phyloP scores from a whole-genome alignment of 1,140 invertebrate genomes.

The Penaeus vannamei region DNA sequence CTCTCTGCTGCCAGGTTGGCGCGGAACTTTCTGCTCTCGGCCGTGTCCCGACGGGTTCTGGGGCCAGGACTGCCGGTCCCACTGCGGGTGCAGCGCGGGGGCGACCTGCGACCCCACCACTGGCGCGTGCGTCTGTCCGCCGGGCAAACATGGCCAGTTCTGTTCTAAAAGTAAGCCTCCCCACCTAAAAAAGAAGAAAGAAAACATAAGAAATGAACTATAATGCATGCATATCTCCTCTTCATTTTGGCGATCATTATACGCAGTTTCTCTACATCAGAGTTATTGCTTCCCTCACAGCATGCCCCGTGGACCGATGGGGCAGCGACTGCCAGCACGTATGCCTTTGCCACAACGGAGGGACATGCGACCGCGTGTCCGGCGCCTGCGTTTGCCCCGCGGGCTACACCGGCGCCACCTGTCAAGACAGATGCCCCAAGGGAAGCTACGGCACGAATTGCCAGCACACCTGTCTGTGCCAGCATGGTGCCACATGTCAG shows the following conservation, averaged over 20 bases:
- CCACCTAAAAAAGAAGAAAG: too few relatives aligned
- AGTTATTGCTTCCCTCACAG: constrained; percentile 68
- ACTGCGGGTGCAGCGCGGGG: constrained; percentile 80
- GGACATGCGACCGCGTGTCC: constrained; percentile 81
- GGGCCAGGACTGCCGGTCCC: constrained; percentile 81
- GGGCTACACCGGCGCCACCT: constrained; percentile 86
- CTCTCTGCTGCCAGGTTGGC: constrained; percentile 83
- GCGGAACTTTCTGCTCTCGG: constrained; percentile 79
- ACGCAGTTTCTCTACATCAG: constrained; percentile 79
- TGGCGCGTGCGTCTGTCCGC: constrained; percentile 84
- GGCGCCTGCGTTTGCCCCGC: constrained; percentile 86
- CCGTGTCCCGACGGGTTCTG: constrained; percentile 84
- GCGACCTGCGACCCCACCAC: constrained; percentile 82
- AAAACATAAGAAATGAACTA: too few relatives aligned
- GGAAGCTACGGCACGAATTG: constrained; percentile 88
- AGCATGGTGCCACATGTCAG: constrained; percentile 74
- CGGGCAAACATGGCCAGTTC: constrained; percentile 83
- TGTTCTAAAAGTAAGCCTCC: constrained; percentile 81
- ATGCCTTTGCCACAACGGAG: constrained; percentile 81
- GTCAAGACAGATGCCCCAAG: constrained; percentile 82
- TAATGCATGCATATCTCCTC: too few relatives aligned
- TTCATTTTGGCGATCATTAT: constrained; percentile 84
- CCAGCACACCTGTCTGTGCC: constrained; percentile 86
- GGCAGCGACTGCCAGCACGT: constrained; percentile 82
- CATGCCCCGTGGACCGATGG: constrained; percentile 83